Evolutionary conservation across 2,888 invertebrate species (phyloP).

Genomic region (Halictus quadricinctus): DNA sequence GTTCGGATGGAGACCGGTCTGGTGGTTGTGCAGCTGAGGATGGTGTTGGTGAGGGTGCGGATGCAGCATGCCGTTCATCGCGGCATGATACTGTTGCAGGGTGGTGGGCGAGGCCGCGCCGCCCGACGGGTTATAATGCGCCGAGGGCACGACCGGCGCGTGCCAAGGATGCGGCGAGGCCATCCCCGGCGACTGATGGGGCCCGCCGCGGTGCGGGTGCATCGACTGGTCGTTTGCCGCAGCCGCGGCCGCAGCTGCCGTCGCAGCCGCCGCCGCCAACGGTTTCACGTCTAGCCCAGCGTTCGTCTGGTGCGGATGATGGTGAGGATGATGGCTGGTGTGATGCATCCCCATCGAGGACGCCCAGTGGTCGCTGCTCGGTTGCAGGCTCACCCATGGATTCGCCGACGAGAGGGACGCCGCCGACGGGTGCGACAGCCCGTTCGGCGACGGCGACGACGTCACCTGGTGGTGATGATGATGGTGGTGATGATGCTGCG

Average conservation of each 20-base stretch:
- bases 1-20: slow-evolving; percentile 89
- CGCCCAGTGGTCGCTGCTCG: slow-evolving; percentile 91
- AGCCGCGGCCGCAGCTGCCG: slow-evolving; percentile 79
- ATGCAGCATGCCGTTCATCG: slow-evolving; percentile 90
- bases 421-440: slow-evolving; percentile 84
- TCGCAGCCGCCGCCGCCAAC: slow-evolving; percentile 86
- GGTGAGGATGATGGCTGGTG: slow-evolving; percentile 86
- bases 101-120: slow-evolving; percentile 88
- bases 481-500: slow-evolving; percentile 93
- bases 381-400: slow-evolving; percentile 93
- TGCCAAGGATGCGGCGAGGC: slow-evolving; percentile 94
- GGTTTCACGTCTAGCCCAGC: slow-evolving; percentile 88
- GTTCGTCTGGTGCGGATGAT: slow-evolving; percentile 88
- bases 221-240: slow-evolving; percentile 82
- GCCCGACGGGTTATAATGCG: slow-evolving; percentile 91
- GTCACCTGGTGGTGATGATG: slow-evolving; percentile 88
- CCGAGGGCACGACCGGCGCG: slow-evolving; percentile 91
- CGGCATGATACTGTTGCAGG: slow-evolving; percentile 88
- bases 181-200: slow-evolving; percentile 84
- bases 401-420: slow-evolving; percentile 85
- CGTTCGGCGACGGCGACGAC: slow-evolving; percentile 87
- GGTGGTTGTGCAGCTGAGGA: slow-evolving; percentile 87
- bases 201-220: slow-evolving; percentile 79
- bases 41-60: slow-evolving; percentile 84
- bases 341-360: slow-evolving; percentile 87